phyloP scores from a whole-genome alignment of 2,113 vertebrate species.

The Dasyornis broadbenti region DNA sequence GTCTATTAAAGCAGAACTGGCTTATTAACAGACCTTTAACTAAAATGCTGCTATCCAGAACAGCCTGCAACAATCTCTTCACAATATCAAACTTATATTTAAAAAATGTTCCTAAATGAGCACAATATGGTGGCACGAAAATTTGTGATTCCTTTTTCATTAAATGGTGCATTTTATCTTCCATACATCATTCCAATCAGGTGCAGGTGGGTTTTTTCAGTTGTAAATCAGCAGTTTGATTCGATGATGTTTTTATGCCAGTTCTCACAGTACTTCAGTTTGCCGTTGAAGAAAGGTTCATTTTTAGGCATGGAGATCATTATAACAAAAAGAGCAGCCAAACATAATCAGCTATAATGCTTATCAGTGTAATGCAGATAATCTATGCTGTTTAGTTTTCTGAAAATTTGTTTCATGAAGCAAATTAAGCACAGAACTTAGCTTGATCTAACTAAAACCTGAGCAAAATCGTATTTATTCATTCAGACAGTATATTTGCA shows the following conservation, averaged over 20 bases:
- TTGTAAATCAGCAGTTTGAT: neutral
- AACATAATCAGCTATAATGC: neutral
- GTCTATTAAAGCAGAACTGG: neutral
- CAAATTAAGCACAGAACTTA: neutral
- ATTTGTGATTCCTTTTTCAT: neutral
- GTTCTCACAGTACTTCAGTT: neutral
- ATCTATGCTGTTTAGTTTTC: neutral
- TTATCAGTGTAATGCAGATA: neutral
- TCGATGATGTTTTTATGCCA: neutral
- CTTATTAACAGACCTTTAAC: neutral
- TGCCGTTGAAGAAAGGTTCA: neutral
- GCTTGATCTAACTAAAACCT: neutral
- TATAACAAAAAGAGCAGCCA: neutral
- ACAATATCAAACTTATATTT: neutral
- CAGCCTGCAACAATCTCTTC: neutral
- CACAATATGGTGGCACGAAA: neutral
- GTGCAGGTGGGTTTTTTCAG: neutral
- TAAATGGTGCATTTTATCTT: neutral
- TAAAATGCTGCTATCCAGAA: neutral
- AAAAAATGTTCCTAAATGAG: neutral
- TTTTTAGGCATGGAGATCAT: neutral
- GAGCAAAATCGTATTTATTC: neutral
- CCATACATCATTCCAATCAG: neutral
- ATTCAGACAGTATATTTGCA: neutral
- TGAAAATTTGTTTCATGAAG: neutral